These are phyloP conservation scores for Prosapia bicincta DNA, from an alignment of 2,888 invertebrate species.

Conservation along the genomic window DNA sequence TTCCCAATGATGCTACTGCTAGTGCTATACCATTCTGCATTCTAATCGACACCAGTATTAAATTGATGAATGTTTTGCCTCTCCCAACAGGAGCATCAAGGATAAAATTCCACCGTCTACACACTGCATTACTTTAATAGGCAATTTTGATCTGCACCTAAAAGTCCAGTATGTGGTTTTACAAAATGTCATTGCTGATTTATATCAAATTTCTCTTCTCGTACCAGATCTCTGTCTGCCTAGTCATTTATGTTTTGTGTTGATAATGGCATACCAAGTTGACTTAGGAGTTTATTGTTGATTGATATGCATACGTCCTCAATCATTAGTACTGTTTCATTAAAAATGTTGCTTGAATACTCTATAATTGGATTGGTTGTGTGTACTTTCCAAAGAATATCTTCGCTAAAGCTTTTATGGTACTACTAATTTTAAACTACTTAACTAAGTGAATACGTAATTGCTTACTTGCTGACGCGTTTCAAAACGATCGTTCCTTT, in stretches of 20 bases:
- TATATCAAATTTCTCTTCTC: conserved; percentile 35
- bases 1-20: neutral
- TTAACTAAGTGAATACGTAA: no score
- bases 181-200: conserved; percentile 33
- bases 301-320: conserved; percentile 39
- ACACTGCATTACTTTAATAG: conserved; percentile 30
- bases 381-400: conserved; percentile 29
- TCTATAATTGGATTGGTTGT: neutral
- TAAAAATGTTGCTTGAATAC: conserved; percentile 39
- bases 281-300: conserved; percentile 29
- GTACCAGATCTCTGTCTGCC: conserved; percentile 31
- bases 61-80: neutral
- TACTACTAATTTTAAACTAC: no score
- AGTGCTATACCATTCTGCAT: neutral
- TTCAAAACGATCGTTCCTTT: no score
- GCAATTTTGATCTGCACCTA: conserved; percentile 22
- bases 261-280: conserved; percentile 29
- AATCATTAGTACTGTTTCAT: conserved; percentile 40
- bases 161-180: conserved; percentile 6
- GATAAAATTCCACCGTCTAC: neutral
- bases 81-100: neutral
- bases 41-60: neutral
- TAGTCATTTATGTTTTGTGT: neutral
- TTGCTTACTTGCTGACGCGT: no score
- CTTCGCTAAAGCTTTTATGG: conserved; percentile 39